Conservation (phyloP, 2,888 invertebrate species). For the Sabellastarte sp. region DNA sequence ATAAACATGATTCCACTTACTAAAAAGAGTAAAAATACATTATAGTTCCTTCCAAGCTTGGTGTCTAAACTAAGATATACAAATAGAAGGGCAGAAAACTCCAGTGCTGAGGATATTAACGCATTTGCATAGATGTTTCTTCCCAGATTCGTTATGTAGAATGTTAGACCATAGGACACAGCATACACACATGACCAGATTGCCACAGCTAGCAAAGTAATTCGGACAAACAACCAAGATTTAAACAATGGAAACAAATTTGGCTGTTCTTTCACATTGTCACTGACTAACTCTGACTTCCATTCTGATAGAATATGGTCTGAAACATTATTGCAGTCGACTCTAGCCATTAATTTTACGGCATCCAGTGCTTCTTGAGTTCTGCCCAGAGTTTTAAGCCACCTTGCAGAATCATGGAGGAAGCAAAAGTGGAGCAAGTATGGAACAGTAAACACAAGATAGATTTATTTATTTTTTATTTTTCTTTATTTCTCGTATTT, state of each 20-base stretch:
- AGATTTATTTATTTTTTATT: too few relatives aligned
- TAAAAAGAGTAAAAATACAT: neutral
- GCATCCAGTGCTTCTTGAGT: neutral
- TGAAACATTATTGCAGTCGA: neutral
- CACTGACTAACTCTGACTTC: neutral
- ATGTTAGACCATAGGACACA: neutral
- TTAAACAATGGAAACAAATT: neutral
- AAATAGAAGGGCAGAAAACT: neutral
- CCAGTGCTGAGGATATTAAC: neutral
- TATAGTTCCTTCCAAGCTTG: neutral
- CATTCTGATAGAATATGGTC: too few relatives aligned
- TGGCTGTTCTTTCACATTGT: neutral
- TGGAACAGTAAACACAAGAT: neutral
- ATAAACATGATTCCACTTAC: neutral
- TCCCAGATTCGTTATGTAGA: neutral
- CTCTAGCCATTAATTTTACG: neutral
- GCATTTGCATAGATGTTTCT: neutral
- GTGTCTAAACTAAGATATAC: neutral
- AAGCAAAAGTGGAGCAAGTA: neutral
- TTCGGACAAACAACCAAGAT: neutral
- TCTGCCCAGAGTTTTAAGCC: neutral
- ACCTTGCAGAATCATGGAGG: neutral
- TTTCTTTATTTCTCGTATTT: too few relatives aligned
- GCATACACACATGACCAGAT: neutral
- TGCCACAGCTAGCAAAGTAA: neutral